Percentiles rank a stretch among this genome's conserved stretches.
phyloP scores from a whole-genome alignment of 1,140 invertebrate genomes.

The Asobara japonica region DNA sequence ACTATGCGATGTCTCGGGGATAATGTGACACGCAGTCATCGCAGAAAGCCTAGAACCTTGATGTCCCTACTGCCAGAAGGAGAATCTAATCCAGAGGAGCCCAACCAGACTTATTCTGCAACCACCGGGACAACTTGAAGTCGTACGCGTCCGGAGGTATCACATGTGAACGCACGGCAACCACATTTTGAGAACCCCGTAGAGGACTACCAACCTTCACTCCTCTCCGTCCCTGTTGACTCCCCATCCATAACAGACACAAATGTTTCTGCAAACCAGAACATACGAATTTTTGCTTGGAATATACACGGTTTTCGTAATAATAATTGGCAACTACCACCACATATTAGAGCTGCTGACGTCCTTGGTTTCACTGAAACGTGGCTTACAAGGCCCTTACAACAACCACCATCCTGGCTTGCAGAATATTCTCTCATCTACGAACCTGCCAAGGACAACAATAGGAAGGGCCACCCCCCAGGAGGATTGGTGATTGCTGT shows the following conservation, averaged over 20 bases:
- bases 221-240: too few species aligned
- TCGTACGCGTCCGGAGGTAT: too few species aligned
- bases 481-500: conserved; percentile 10
- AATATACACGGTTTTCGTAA: background rate
- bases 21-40: too few species aligned
- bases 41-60: too few species aligned
- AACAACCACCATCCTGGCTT: background rate
- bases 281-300: background rate
- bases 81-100: too few species aligned
- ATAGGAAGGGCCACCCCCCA: conserved; percentile 1
- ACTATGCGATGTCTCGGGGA: too few species aligned
- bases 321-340: background rate
- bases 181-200: background rate
- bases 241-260: too few species aligned
- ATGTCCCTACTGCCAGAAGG: too few species aligned
- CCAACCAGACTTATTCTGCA: too few species aligned
- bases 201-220: background rate
- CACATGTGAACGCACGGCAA: too few species aligned
- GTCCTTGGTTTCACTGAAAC: conserved; percentile 23
- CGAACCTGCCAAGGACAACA: background rate
- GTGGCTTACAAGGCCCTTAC: background rate
- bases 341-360: background rate
- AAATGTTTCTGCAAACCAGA: background rate
- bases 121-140: too few species aligned
- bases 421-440: background rate